These are phyloP conservation scores for Antedon mediterranea DNA, from an alignment of 53 echinoderm and acorn worm species.

Conservation along the genomic window DNA sequence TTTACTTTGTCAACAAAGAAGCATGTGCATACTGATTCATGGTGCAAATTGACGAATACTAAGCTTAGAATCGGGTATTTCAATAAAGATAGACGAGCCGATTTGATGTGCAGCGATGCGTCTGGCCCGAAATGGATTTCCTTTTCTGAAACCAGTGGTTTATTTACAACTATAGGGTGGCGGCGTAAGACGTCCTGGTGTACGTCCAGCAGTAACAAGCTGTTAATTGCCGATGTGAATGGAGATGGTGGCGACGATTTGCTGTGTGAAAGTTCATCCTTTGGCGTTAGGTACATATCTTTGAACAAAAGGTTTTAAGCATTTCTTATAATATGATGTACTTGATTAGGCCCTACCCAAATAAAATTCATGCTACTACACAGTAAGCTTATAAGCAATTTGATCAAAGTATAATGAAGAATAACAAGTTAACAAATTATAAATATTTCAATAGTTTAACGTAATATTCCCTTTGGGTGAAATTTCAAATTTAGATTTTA, in stretches of 20 bases:
- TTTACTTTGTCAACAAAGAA: not conserved
- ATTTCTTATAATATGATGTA: no score
- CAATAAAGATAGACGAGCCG: not conserved
- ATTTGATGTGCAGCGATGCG: not conserved
- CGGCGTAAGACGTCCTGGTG: not conserved
- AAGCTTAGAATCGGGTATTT: not conserved
- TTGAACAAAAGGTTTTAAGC: no score
- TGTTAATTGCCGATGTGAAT: slow-evolving; percentile 5
- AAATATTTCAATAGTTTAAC: no score
- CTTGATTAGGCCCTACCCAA: no score
- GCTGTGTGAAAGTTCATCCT: not conserved
- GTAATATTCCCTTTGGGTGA: no score
- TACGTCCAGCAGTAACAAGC: not conserved
- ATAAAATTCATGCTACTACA: no score
- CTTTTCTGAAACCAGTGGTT: not conserved
- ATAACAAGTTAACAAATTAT: no score
- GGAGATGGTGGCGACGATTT: slow-evolving; percentile 3
- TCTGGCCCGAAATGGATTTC: not conserved
- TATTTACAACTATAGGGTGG: slow-evolving; percentile 1
- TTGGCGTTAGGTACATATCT: slow-evolving; percentile 1
- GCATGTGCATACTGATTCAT: not conserved
- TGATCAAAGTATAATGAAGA: no score
- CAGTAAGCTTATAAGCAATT: no score
- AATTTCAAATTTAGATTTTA: no score
- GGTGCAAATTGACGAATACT: not conserved